Evolutionary conservation across 1,140 invertebrate species (phyloP).

Genomic region (Drosophila auraria): DNA sequence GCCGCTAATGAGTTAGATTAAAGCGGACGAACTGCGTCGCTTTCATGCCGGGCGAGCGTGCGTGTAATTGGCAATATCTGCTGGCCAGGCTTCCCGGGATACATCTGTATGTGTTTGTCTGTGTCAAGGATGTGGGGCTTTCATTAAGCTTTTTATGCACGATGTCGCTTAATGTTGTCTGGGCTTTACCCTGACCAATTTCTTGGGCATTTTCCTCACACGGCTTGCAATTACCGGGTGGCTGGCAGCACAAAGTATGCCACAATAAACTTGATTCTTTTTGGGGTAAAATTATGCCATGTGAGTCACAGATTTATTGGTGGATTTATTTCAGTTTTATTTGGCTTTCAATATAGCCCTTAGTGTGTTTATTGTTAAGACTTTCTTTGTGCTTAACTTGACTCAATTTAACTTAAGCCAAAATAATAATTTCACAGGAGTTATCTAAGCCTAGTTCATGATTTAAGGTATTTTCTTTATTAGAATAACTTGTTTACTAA

Average conservation of each 20-base stretch:
- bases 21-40: slow-evolving; percentile 42
- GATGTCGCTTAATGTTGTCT: slow-evolving; percentile 21
- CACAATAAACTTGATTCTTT: slow-evolving; percentile 15
- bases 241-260: slow-evolving; percentile 20
- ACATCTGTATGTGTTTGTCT: background rate
- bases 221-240: background rate
- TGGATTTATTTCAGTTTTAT: slow-evolving; percentile 4
- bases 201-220: background rate
- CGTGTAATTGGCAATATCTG: slow-evolving; percentile 52
- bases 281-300: background rate
- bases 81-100: slow-evolving; percentile 20
- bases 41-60: slow-evolving; percentile 36
- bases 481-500: background rate
- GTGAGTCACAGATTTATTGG: slow-evolving; percentile 3
- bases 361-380: background rate
- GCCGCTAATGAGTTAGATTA: slow-evolving; percentile 78
- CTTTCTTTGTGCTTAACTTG: background rate
- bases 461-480: too few relatives aligned
- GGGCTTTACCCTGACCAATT: slow-evolving; percentile 12
- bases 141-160: slow-evolving; percentile 38
- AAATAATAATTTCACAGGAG: background rate
- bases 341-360: background rate
- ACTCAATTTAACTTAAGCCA: background rate
- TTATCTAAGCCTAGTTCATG: background rate
- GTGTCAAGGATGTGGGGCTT: slow-evolving; percentile 19